Conservation (phyloP, 2,797 vertebrate species). For the Rhinoraja longicauda region DNA sequence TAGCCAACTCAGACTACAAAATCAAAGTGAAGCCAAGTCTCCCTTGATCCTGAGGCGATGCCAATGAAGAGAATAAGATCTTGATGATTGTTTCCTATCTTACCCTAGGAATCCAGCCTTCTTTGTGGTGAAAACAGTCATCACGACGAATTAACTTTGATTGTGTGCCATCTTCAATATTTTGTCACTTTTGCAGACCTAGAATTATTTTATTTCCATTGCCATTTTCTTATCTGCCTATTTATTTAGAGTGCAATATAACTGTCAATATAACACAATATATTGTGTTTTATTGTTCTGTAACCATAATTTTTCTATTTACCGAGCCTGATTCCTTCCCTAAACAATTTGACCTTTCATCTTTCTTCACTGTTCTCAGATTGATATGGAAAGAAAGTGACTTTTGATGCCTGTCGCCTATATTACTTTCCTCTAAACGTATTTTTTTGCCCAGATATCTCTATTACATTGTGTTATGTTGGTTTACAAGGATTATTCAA, state of each 20-base stretch:
- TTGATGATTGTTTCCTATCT: background rate
- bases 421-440: no score
- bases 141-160: background rate
- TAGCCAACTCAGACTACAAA: no score
- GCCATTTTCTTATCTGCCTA: background rate
- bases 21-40: no score
- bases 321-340: background rate
- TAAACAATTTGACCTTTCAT: background rate
- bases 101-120: background rate
- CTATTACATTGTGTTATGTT: background rate
- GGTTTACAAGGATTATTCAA: background rate
- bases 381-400: background rate
- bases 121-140: background rate
- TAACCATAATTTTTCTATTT: background rate
- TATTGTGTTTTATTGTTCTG: background rate
- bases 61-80: no score
- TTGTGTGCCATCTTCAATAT: background rate
- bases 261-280: no score
- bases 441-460: background rate
- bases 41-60: no score
- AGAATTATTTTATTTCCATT: background rate
- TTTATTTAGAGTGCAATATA: background rate
- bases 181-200: background rate
- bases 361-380: background rate
- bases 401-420: background rate